A percentile compares a stretch with the other conserved stretches of the same genome.
These are phyloP conservation scores for Lasioglossum leucozonium DNA, from an alignment of 2,888 invertebrate species.

Conservation along the genomic window DNA sequence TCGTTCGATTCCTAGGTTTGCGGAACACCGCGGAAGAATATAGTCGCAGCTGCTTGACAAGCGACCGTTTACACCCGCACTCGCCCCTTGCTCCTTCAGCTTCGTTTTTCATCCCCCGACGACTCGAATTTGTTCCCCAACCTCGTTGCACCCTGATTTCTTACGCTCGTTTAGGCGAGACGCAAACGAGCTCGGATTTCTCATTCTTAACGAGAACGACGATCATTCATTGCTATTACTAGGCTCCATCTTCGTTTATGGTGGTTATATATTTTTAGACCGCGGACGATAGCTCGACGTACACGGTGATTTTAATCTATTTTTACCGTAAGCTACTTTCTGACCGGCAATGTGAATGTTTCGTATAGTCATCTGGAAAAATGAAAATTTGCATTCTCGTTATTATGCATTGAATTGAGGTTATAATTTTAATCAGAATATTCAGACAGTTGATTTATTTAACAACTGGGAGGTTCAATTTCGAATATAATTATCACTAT, in stretches of 20 bases:
- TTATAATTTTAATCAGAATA: not conserved
- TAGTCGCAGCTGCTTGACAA: not conserved
- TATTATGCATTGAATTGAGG: not conserved
- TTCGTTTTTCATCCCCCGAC: conserved; percentile 26
- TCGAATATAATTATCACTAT: not conserved
- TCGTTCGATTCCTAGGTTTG: not conserved
- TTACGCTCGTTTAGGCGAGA: conserved; percentile 15
- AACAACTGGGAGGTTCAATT: not conserved
- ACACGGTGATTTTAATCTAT: not conserved
- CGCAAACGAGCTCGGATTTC: conserved; percentile 42
- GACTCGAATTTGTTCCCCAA: not conserved
- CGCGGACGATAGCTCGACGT: not conserved
- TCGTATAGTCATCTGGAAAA: not conserved
- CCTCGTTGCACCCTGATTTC: conserved; percentile 18
- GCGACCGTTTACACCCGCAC: not conserved
- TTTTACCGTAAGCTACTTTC: no score
- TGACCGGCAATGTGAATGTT: not conserved
- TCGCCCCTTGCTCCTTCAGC: not conserved
- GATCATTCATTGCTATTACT: conserved; percentile 32
- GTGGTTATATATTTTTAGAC: not conserved
- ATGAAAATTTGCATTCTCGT: not conserved
- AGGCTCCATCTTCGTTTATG: conserved; percentile 11
- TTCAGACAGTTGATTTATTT: not conserved
- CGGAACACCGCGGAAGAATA: not conserved
- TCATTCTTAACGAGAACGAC: conserved; percentile 39